phyloP scores from a whole-genome alignment of 2,797 vertebrate genomes.

The Liasis olivaceus region DNA sequence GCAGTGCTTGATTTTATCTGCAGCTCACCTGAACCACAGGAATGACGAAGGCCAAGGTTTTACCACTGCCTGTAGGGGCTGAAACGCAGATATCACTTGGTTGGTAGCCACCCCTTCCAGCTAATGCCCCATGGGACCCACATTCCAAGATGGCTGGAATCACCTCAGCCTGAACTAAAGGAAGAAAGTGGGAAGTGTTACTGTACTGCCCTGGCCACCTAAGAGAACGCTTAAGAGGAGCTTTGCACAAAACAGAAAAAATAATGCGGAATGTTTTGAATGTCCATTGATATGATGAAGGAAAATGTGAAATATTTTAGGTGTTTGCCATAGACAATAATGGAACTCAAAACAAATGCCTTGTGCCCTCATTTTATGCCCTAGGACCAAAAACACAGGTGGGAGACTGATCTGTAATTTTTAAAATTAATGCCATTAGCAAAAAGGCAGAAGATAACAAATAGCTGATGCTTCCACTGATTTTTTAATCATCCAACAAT shows the following conservation, averaged over 20 bases:
- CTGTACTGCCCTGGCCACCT: background rate
- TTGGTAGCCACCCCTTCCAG: conserved; percentile 85
- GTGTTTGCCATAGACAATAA: background rate
- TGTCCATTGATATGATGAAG: background rate
- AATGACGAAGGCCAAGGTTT: conserved; percentile 91
- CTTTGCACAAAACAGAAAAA: background rate
- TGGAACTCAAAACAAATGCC: background rate
- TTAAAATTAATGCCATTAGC: no score
- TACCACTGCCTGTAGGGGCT: conserved; percentile 95
- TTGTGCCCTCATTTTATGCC: no score
- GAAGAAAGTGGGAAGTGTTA: background rate
- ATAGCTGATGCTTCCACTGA: no score
- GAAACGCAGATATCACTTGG: conserved; percentile 93
- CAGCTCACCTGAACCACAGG: conserved; percentile 88
- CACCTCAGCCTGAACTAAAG: conserved; percentile 88
- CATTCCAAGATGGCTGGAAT: conserved; percentile 88
- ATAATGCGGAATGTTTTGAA: background rate
- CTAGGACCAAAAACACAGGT: no score
- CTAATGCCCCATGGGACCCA: conserved; percentile 75
- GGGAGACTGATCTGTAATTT: no score
- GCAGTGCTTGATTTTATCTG: rapidly evolving
- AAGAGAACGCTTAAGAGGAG: background rate
- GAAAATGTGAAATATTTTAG: background rate
- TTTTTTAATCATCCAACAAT: no score
- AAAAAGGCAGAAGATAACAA: no score